Base-by-base conservation (phyloP, 2,888 invertebrate species). In the Amblyjoppa fuscipennis region DNA sequence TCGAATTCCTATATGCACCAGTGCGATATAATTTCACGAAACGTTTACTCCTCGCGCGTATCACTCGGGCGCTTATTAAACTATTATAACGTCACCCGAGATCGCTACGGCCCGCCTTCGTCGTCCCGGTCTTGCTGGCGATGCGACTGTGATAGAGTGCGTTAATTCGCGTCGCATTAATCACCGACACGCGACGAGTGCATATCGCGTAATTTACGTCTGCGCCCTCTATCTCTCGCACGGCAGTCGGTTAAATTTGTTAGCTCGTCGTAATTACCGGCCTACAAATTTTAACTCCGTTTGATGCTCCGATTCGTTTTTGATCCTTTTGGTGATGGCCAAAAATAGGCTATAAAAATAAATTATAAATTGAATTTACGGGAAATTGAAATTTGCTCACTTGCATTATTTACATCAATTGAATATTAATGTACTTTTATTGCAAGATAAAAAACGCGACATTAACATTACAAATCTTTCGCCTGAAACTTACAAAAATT, bases 61-160 rank as follows among this genome's bases (percentile, higher is more conserved):
- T 71, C n/a, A 41, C 74, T 31, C 28, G 34, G 16, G n/a, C 49
- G 73, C 69, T 84, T 81, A 84, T 81, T 74, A 81, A 84, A 84
- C 81, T 81, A 84, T 84, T 59, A 59, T 74, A 84, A 81, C 81
- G 77, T 84, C 81, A 81, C 53, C 66, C 73, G 68, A 68, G 64
- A 77, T 59, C 45, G 3, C 45, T 73, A 78, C 70, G 34, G 59
- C 70, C 78, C 70, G 78, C 45, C 45, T 16, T 45, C 45, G 28
- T 3, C 6, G 73, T 41, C 45, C 79, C 41, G 61, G 68, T 71
- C 41, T 16, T 25, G 56, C 38, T 6, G 45, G 69, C 81, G 28
- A 79, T 75, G 66, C 83, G 74, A 31, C 74, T 25, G 59, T 83
- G 79, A 83, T 83, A 31, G 74, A 79, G 74, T 64, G 75, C 83